Base-by-base conservation (phyloP, 1,140 invertebrate species). In the Heliconius melpomene region DNA sequence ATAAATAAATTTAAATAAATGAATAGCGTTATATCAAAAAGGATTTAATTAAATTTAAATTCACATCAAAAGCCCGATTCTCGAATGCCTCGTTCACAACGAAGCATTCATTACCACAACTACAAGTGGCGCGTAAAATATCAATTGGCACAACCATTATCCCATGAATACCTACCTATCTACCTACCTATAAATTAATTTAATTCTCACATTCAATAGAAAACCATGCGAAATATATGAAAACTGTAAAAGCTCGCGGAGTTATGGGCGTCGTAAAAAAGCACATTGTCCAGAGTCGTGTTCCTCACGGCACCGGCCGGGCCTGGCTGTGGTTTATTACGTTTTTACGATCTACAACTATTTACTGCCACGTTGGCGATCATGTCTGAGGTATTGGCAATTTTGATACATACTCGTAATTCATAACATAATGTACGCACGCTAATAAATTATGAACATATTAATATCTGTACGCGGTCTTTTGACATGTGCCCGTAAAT, bases 361-460 rank as follows among this genome's bases (percentile, higher is more conserved):
- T 74, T 74, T 74, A 74, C 40, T 50, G 72, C 40, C 40, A 26
- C 36, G 36, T 50, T 74, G 1, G 71, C 72, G 72, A 74, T 74
- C 72, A 74, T 74, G 72, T 74, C 72, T n/a, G 72, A 46, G 40
- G 18, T 74, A 74, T 74, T 74, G 72, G 38, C 72, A 74, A 74
- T 74, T 74, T 74, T 74, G 72, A 40, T 46, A 40, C 40, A 74
- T 74, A 36, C 32, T 36, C 32, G 32, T 36, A 74, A 74, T 40
- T 74, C 72, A 74, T 50, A 13, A 16, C 40, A 74, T 50, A 74
- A 72, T 66, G 26, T 66, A 72, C 71, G 71, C 16, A 72, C 71
- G 71, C 18, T 72, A n/a, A 72, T 72, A 72, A 72, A 72, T 72
- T 72, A 72, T n/a, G 29, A n/a, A 36, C 16, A 36, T 72, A 72